Evolutionary conservation across 1,140 invertebrate species (phyloP), one percentile per base, ranked within the genome.

Genomic region (Lordiphosa stackelbergi): DNA sequence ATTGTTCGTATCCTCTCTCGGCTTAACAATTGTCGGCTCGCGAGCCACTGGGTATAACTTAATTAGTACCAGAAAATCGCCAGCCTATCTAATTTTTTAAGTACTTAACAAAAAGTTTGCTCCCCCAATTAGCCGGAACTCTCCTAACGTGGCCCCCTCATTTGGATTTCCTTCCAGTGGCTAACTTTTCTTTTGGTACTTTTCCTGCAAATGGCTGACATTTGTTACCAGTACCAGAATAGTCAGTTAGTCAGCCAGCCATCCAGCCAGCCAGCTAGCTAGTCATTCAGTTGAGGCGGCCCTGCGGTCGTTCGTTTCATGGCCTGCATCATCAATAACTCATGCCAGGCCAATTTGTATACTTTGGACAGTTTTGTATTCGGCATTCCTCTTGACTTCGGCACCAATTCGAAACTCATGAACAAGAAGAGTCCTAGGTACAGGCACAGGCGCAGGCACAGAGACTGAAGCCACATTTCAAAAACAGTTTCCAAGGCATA

Each of bases 401-500:
- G 58, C 56, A 81, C 71, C 75, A 69, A 64, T 61, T 55, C 48
- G 48, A 70, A 58, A 41, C 64, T 62, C 54, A 58, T 60, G 55
- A 65, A 31, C 51, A 51, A 56, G 55, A 22, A 19, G 34, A 16
- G 34, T 28, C 52, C 59, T 75, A 66, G 59, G 59, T 53, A 54
- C 22, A 5, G 22, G 22, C 35, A 58, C 38, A 19, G 19, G 19
- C 19, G 19, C 51, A 38, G 55, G 22, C 35, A 58, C 38, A 48
- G 43, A 62, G 58, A 58, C 72, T 83, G 68, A 68, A 72, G 77
- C 72, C 78, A 81, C 77, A 81, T 81, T 81, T 81, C 77, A 81
- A 81, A 81, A 81, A 81, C 77, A 81, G 77, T 83, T 81, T 77
- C 72, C 64, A 83, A 81, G 77, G 78, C 77, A 81, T 81, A 81